Conservation (phyloP, 2,888 invertebrate genomes). For the Eristalis intricaria region DNA sequence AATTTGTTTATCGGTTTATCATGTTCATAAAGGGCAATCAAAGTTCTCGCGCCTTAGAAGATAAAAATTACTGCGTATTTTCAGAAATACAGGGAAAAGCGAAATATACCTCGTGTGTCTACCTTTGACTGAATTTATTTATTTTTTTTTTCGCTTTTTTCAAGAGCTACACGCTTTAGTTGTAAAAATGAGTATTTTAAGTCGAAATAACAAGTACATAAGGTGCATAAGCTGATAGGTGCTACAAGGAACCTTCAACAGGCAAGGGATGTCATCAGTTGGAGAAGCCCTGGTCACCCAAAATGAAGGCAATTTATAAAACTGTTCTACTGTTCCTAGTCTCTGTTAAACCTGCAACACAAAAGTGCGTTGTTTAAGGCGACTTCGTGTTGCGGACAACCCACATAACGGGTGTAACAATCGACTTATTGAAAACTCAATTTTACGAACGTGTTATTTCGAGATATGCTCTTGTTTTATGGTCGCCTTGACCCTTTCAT, state of each 20-base stretch:
- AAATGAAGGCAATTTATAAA: neutral
- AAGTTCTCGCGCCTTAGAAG: conserved; percentile 1
- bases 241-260: neutral
- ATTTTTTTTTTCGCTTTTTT: no score
- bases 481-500: no score
- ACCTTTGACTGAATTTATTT: neutral
- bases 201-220: neutral
- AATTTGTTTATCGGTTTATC: conserved; percentile 13
- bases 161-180: neutral
- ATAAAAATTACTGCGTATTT: conserved; percentile 22
- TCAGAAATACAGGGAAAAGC: neutral
- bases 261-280: neutral
- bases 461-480: no score
- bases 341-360: no score
- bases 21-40: conserved; percentile 16
- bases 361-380: no score
- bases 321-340: no score
- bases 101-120: neutral
- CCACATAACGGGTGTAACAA: no score
- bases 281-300: neutral
- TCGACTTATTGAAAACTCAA: no score
- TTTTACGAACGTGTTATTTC: no score
- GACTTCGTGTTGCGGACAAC: no score
- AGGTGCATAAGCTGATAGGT: neutral
- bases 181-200: neutral